These are phyloP conservation scores for Gastrophryne carolinensis DNA, from an alignment of 2,797 vertebrate genomes.

Conservation along the genomic window DNA sequence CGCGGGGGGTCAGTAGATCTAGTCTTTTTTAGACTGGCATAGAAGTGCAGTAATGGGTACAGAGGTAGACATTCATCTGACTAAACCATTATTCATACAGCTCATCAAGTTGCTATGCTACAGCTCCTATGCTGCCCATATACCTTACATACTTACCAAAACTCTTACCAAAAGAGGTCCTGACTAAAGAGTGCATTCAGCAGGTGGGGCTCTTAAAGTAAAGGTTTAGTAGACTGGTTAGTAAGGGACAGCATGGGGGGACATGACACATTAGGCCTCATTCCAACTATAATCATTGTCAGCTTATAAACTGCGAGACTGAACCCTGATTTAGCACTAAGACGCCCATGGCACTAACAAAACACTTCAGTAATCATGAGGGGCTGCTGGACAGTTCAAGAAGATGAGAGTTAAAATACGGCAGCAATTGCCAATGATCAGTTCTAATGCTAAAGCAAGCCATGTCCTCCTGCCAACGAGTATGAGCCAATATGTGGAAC, in stretches of 20 bases:
- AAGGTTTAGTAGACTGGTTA: no score
- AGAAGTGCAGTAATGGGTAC: background rate
- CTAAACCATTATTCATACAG: background rate
- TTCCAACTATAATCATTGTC: background rate
- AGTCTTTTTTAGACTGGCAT: no score
- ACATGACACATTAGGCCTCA: background rate
- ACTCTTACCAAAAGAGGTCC: no score
- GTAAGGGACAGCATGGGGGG: no score
- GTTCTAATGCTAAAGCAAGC: constrained; percentile 73
- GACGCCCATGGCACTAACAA: background rate
- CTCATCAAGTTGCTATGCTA: background rate
- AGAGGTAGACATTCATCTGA: background rate
- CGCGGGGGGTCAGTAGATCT: no score
- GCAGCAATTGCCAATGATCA: constrained; percentile 79
- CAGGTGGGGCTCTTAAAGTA: no score
- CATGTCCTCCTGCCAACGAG: constrained; percentile 63
- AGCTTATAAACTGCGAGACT: background rate
- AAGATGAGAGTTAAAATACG: constrained; percentile 73
- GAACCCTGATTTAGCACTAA: background rate
- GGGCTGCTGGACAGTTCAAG: constrained; percentile 25
- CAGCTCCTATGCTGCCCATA: no score
- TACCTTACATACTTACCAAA: no score
- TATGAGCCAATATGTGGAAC: constrained; percentile 72
- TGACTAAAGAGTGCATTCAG: no score
- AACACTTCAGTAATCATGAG: background rate